Base-by-base conservation (phyloP, 2,888 invertebrate species). In the Xestia rhomboidea region DNA sequence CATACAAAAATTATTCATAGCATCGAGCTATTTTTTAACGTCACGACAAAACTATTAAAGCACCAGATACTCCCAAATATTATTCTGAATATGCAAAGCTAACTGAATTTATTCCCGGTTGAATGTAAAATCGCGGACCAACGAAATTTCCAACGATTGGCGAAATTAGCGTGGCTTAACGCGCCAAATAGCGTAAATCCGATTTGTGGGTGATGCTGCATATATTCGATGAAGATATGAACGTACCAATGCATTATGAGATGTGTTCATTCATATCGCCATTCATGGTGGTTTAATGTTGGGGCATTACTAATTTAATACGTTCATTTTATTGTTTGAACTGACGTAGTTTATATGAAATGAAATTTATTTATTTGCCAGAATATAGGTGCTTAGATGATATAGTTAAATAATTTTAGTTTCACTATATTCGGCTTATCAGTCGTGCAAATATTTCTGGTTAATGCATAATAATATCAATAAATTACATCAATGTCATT, bases 91-190 rank as follows among this genome's bases (percentile, higher is more conserved):
- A 87, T 86, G 83, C 79, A 86, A 86, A 77, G 79, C 73, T 75
- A 86, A 89, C 88, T 87, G 79, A 87, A 87, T 82, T 84, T 83
- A 86, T 87, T 82, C 81, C 76, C 78, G 62, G 70, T 74, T 81
- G 88, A 87, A 89, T 89, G 87, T 85, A 82, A 87, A 87, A 87
- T 80, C 69, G 69, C 68, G 64, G 60, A 67, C 77, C 72, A 79
- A 81, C 79, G 76, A 84, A 88, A 87, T 84, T 85, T 84, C 71
- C 85, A 75, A 80, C 85, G 84, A 89, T 87, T 88, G 88, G 83
- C 75, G 77, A 88, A 89, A 91, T 92, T 91, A 92, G 87, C 84
- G 84, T 82, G 84, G 89, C 89, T 92, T 90, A 89, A 91, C 88
- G 88, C 90, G 88, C 85, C 84, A 88, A 88, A 89, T 89, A 87